Conservation (phyloP, 2,797 vertebrate species). For the Novumbra hubbsi region DNA sequence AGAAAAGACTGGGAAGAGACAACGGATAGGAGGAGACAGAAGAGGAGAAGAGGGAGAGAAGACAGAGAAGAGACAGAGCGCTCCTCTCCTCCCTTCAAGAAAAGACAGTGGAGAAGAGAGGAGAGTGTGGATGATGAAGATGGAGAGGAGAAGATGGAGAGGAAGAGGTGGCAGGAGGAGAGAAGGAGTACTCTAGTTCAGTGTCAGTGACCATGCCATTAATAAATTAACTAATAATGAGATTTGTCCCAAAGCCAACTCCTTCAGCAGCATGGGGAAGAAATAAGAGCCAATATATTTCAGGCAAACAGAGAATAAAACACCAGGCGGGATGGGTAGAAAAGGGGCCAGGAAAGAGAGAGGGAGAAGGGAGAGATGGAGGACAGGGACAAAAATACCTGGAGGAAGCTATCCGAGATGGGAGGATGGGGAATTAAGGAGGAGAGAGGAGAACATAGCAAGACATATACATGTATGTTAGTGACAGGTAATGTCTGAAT, state of each 20-base stretch:
- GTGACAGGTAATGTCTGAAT: background rate
- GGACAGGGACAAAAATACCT: background rate
- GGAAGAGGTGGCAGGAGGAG: no score
- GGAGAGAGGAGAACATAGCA: conserved; percentile 6
- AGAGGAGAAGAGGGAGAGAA: no score
- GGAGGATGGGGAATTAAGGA: background rate
- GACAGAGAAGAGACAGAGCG: no score
- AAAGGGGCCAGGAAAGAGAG: background rate
- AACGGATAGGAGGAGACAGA: no score
- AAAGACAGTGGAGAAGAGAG: no score
- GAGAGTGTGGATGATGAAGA: no score
- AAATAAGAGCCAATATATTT: background rate
- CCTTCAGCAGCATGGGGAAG: background rate
- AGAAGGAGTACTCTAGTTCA: no score
- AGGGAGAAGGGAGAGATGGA: background rate
- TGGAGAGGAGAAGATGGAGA: no score
- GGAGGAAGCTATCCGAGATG: conserved; percentile 7
- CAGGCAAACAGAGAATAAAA: background rate
- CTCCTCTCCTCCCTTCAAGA: no score
- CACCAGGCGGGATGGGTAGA: background rate
- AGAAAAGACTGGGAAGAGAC: background rate
- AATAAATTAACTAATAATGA: background rate
- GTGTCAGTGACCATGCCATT: background rate
- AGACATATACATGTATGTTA: background rate
- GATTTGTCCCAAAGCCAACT: background rate